A percentile compares a stretch with the other conserved stretches of the same genome.
These are phyloP conservation scores for Gnatocerus cornutus DNA, from an alignment of 2,888 invertebrate species.

Conservation along the genomic window DNA sequence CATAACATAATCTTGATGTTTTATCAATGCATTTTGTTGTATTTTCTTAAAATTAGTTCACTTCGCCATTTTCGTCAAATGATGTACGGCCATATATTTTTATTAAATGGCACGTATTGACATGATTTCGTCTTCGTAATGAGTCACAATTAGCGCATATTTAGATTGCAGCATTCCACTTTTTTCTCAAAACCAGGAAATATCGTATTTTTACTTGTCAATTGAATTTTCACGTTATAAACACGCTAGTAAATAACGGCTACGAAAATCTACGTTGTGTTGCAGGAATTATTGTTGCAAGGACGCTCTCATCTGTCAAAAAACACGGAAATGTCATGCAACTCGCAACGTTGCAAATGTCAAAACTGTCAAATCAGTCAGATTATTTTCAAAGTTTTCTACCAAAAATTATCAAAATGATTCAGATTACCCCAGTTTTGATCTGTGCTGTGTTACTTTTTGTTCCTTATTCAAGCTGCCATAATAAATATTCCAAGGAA, in stretches of 20 bases:
- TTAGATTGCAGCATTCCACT: constrained; percentile 5
- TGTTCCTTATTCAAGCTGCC: constrained; percentile 51
- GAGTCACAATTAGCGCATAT: constrained; percentile 6
- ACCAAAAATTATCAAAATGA: constrained; percentile 6
- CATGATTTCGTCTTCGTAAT: neutral
- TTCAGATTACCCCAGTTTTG: neutral
- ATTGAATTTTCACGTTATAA: constrained; percentile 65
- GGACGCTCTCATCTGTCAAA: constrained; percentile 38
- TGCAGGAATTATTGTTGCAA: constrained; percentile 35
- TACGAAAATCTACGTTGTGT: constrained; percentile 55
- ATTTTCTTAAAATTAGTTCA: constrained; percentile 47
- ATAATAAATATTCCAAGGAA: constrained; percentile 80
- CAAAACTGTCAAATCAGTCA: too few species aligned
- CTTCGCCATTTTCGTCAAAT: constrained; percentile 48
- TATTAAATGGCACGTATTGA: constrained; percentile 26
- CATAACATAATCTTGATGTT: constrained; percentile 15
- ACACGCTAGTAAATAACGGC: constrained; percentile 67
- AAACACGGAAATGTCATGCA: constrained; percentile 13
- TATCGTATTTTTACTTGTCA: constrained; percentile 61
- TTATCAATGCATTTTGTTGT: constrained; percentile 33
- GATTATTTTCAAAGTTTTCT: neutral
- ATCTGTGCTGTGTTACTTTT: neutral
- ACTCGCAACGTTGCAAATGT: constrained; percentile 10
- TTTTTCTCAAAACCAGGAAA: constrained; percentile 21
- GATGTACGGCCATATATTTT: constrained; percentile 28